Percentiles rank a stretch among this genome's conserved stretches.
Conservation (phyloP, 1,140 invertebrate species). For the Temnothorax longispinosus region DNA sequence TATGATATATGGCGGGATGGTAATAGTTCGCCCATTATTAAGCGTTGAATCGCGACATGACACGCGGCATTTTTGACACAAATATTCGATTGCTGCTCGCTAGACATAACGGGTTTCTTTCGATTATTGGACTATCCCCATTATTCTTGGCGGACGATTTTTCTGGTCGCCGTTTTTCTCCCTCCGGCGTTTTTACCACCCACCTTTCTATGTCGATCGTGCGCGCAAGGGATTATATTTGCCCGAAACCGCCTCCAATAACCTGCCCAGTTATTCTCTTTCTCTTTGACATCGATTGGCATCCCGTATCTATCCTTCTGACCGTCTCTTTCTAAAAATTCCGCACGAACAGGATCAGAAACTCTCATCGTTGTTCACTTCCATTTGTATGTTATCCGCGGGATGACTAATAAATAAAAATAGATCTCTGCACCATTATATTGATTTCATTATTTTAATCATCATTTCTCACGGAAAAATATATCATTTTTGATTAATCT, state of each 20-base stretch:
- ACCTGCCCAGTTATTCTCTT: constrained; percentile 65
- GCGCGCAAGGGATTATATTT: constrained; percentile 58
- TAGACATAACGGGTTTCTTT: constrained; percentile 28
- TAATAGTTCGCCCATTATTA: background rate
- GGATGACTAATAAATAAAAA: background rate
- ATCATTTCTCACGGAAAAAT: background rate
- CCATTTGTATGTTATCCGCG: background rate
- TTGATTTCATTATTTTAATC: background rate
- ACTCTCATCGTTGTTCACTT: background rate
- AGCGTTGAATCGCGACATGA: background rate
- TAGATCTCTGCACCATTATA: background rate
- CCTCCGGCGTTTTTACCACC: constrained; percentile 25
- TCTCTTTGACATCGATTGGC: constrained; percentile 51
- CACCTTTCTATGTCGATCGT: constrained; percentile 19
- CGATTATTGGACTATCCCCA: constrained; percentile 32
- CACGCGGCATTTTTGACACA: background rate
- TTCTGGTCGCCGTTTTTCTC: constrained; percentile 9
- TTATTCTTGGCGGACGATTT: constrained; percentile 37
- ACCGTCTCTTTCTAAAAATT: constrained; percentile 25
- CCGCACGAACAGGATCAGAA: background rate
- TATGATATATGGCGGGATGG: background rate
- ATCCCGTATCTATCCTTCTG: constrained; percentile 8
- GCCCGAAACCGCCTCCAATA: constrained; percentile 67
- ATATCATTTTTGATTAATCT: background rate
- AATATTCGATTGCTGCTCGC: constrained; percentile 9